Evolutionary conservation across 1,140 invertebrate genomes (phyloP).

Genomic region (Diachasmimorpha longicaudata): DNA sequence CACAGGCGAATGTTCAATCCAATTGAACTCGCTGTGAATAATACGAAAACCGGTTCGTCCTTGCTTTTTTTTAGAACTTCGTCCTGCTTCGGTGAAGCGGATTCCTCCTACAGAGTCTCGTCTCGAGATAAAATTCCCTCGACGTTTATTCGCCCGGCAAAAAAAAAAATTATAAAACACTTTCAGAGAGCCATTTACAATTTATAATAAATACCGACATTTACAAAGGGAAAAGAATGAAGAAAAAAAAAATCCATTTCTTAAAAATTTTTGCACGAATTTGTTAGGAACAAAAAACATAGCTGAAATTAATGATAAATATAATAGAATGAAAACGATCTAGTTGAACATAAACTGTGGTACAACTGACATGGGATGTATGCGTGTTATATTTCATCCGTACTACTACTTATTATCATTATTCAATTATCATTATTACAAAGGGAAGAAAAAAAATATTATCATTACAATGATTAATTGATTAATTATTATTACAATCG

Average conservation of each 20-base stretch:
- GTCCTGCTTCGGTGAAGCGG: neutral
- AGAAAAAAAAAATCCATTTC: neutral
- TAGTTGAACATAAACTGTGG: constrained; percentile 15
- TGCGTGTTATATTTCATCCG: constrained; percentile 25
- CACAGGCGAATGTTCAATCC: neutral
- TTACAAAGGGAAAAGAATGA: neutral
- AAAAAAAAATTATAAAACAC: neutral
- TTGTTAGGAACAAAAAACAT: neutral
- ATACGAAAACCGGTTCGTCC: neutral
- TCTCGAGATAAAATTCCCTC: neutral
- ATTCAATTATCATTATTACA: constrained; percentile 35
- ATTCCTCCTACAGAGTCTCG: neutral
- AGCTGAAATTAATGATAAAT: neutral
- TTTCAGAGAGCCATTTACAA: neutral
- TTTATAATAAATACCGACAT: neutral
- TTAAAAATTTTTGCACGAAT: neutral
- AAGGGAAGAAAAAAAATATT: constrained; percentile 26
- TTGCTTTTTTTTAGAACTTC: constrained; percentile 9
- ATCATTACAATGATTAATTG: constrained; percentile 43
- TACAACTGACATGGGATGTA: constrained; percentile 29
- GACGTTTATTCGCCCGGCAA: neutral
- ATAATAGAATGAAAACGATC: constrained; percentile 5
- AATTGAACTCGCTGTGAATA: neutral
- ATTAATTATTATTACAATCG: constrained; percentile 50
- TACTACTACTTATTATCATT: constrained; percentile 38